A percentile compares a stretch with the other conserved stretches of the same genome.
Conservation (phyloP, 2,888 invertebrate species). For the Sminthurinus aureus region DNA sequence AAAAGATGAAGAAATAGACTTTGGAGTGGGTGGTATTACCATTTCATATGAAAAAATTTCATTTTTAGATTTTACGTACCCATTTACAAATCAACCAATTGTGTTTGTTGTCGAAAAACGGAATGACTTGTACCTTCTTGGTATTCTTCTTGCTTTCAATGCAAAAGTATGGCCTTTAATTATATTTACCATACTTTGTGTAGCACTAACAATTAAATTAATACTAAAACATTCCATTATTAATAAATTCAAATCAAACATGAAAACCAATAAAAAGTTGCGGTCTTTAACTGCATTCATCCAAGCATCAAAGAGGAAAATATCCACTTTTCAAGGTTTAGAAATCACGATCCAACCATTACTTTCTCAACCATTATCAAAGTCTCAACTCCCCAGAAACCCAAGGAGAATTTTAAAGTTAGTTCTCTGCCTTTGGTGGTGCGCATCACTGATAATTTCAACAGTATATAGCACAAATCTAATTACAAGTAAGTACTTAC, state of each 20-base stretch:
- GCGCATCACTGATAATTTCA: constrained; percentile 53
- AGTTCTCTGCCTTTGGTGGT: constrained; percentile 54
- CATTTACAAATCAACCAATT: constrained; percentile 51
- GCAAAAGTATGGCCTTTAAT: constrained; percentile 56
- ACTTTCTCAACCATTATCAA: constrained; percentile 45
- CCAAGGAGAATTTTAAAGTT: constrained; percentile 50
- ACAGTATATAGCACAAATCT: constrained; percentile 56
- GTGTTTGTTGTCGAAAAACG: constrained; percentile 54
- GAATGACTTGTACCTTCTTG: constrained; percentile 52
- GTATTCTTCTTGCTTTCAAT: constrained; percentile 55
- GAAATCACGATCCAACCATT: constrained; percentile 53
- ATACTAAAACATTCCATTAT: constrained; percentile 23
- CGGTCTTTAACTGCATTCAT: background rate
- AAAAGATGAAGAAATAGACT: constrained; percentile 45
- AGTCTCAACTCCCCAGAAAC: constrained; percentile 40
- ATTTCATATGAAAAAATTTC: constrained; percentile 45
- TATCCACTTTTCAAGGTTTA: constrained; percentile 46
- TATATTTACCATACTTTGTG: constrained; percentile 45
- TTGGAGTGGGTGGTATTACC: constrained; percentile 52
- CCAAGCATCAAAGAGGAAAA: constrained; percentile 4
- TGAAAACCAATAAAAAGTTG: background rate
- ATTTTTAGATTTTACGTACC: constrained; percentile 50
- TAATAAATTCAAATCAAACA: background rate
- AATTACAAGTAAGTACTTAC: constrained; percentile 53
- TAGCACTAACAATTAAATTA: constrained; percentile 25